A percentile compares a stretch with the other conserved stretches of the same genome.
Conservation (phyloP, 2,113 vertebrate genomes). For the Mastomys natalensis region DNA sequence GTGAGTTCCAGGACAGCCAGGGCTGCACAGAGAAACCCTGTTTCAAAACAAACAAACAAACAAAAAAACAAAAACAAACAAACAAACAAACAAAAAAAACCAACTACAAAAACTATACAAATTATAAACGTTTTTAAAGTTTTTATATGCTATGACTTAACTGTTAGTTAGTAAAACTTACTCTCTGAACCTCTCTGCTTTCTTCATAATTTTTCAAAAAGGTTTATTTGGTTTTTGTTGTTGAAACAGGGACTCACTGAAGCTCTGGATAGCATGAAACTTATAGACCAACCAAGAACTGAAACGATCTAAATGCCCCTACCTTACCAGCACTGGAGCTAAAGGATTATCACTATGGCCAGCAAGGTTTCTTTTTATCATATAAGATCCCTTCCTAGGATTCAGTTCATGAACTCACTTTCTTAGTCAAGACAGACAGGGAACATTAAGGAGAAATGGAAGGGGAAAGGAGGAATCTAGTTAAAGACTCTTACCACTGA, state of each 20-base stretch:
- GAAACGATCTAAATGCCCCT: not conserved
- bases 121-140: not conserved
- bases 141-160: not conserved
- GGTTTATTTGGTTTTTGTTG: not conserved
- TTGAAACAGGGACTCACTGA: not conserved
- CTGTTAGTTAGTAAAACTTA: conserved; percentile 12
- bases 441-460: not conserved
- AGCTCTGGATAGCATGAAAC: not conserved
- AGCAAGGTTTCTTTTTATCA: not conserved
- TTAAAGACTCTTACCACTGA: not conserved
- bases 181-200: not conserved
- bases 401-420: not conserved
- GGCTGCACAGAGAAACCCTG: too few species aligned
- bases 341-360: not conserved
- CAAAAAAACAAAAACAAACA: too few species aligned
- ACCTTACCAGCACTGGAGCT: not conserved
- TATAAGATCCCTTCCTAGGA: not conserved
- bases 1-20: too few species aligned
- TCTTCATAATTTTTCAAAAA: not conserved
- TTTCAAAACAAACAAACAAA: not conserved
- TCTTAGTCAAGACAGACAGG: not conserved
- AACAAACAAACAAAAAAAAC: too few species aligned
- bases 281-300: not conserved
- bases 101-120: not conserved
- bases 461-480: not conserved